Conservation (phyloP, 2,888 invertebrate genomes). For the Cerastis leucographa region DNA sequence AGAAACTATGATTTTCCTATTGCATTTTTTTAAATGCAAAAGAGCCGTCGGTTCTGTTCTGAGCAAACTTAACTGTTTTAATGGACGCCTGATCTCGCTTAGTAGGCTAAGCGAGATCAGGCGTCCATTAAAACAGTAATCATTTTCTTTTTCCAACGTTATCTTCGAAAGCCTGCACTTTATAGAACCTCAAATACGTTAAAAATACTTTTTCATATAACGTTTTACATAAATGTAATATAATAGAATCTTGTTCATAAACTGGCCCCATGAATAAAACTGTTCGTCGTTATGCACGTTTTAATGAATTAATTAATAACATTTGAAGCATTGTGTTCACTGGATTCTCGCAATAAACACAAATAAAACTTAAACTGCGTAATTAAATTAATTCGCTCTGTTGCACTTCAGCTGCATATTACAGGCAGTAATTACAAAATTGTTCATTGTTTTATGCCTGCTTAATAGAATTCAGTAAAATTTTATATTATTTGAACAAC, state of each 20-base stretch:
- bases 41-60: not conserved
- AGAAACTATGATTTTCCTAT: not conserved
- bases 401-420: constrained; percentile 34
- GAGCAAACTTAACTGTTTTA: not conserved
- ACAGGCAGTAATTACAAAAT: constrained; percentile 28
- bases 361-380: constrained; percentile 48
- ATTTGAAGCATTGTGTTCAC: constrained; percentile 37
- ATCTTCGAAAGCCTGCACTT: not conserved
- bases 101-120: constrained; percentile 4
- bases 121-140: constrained; percentile 2
- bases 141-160: constrained; percentile 2
- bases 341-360: constrained; percentile 42
- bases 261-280: constrained; percentile 31
- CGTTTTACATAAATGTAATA: constrained; percentile 24
- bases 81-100: too few species aligned
- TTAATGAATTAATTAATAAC: constrained; percentile 43
- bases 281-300: constrained; percentile 22
- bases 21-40: constrained; percentile 17
- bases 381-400: constrained; percentile 54
- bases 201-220: not conserved
- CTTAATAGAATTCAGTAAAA: not conserved
- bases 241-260: constrained; percentile 32
- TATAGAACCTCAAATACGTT: constrained; percentile 2
- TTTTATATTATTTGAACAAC: not conserved
- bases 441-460: constrained; percentile 8